These are phyloP conservation scores for Hepsetus odoe DNA, from an alignment of 2,113 vertebrate genomes.

Conservation along the genomic window DNA sequence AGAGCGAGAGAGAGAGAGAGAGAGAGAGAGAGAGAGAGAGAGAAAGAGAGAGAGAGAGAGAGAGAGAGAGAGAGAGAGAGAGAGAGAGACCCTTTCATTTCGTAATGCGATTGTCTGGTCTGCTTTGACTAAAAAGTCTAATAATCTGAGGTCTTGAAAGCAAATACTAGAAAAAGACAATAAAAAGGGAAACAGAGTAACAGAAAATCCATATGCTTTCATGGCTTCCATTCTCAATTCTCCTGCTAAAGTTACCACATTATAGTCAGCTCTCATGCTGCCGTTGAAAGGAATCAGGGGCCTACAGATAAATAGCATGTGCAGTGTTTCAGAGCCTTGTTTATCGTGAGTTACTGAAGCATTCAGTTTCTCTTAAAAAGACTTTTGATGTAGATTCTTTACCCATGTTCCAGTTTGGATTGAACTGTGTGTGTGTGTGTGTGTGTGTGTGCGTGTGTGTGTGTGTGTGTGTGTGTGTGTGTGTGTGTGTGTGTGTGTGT, in stretches of 20 bases:
- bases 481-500: background rate
- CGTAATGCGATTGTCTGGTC: too few relatives aligned
- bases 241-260: background rate
- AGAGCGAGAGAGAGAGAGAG: background rate
- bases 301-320: background rate
- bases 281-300: background rate
- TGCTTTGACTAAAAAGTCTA: too few relatives aligned
- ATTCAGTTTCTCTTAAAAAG: background rate
- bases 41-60: too few relatives aligned
- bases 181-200: too few relatives aligned
- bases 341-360: background rate
- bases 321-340: background rate
- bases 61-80: too few relatives aligned
- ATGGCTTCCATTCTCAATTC: too few relatives aligned
- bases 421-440: background rate
- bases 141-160: too few relatives aligned
- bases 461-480: background rate
- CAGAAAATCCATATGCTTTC: too few relatives aligned
- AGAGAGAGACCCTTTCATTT: too few relatives aligned
- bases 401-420: background rate
- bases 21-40: too few relatives aligned
- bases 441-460: conserved; percentile 1
- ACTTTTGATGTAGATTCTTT: background rate
- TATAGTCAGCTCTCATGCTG: background rate
- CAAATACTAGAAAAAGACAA: too few relatives aligned